These are phyloP conservation scores for Zapus hudsonius DNA, from an alignment of 2,113 vertebrate genomes.

Conservation along the genomic window DNA sequence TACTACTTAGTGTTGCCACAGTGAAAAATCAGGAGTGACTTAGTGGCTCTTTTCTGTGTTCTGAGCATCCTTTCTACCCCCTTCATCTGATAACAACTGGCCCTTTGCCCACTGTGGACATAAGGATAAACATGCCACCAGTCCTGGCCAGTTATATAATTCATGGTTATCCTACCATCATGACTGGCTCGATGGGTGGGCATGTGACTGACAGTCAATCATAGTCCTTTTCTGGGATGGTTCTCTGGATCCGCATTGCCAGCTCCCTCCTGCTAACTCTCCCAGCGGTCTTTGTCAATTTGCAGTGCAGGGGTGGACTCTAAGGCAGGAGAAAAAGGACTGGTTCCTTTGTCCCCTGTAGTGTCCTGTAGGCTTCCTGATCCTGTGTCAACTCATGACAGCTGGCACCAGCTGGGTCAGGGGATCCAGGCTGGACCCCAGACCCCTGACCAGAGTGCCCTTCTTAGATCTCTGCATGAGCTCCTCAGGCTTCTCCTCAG, in stretches of 20 bases:
- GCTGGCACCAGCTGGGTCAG: background rate
- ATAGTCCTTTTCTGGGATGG: constrained; percentile 33
- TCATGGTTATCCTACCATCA: background rate
- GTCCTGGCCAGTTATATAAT: background rate
- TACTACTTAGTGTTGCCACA: background rate
- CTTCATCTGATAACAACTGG: constrained; percentile 1
- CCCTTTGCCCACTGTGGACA: background rate
- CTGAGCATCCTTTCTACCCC: background rate
- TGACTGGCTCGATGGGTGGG: background rate
- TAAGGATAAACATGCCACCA: background rate
- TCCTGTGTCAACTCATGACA: background rate
- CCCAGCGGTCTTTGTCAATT: background rate
- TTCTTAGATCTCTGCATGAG: background rate
- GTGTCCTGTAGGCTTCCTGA: background rate
- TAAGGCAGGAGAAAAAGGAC: background rate
- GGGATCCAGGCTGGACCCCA: background rate
- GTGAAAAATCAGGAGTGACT: background rate
- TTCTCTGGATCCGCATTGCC: background rate
- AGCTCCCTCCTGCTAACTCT: background rate
- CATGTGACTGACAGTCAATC: constrained; percentile 20
- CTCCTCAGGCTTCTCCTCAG: background rate
- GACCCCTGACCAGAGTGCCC: background rate
- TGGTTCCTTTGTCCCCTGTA: background rate
- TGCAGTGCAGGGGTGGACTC: background rate
- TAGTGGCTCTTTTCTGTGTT: constrained; percentile 14